These are phyloP conservation scores for Forbesichthys papilliferus DNA, from an alignment of 2,113 vertebrate species.

Conservation along the genomic window DNA sequence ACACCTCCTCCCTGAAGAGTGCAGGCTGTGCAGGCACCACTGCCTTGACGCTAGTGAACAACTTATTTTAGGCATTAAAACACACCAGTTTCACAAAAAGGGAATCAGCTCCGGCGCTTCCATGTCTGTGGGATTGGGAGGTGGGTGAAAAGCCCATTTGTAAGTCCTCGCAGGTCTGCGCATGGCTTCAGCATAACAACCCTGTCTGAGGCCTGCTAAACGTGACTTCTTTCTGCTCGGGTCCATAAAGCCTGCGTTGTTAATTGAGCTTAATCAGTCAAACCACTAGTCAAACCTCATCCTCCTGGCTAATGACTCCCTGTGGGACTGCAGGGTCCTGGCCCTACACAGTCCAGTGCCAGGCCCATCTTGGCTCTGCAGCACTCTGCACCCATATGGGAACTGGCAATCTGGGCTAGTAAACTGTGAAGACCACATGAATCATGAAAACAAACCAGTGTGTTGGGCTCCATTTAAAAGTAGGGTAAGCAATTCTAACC, in stretches of 20 bases:
- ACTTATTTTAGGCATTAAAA: constrained; percentile 65
- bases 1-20: constrained; percentile 54
- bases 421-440: neutral
- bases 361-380: constrained; percentile 29
- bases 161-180: constrained; percentile 48
- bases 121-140: constrained; percentile 19
- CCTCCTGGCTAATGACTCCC: constrained; percentile 62
- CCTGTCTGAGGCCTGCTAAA: constrained; percentile 45
- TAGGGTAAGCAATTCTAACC: too few relatives aligned
- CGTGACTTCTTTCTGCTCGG: constrained; percentile 35
- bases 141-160: constrained; percentile 25
- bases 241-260: constrained; percentile 46
- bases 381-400: constrained; percentile 10
- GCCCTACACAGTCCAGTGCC: constrained; percentile 31
- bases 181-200: constrained; percentile 35
- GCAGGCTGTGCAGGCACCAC: constrained; percentile 24
- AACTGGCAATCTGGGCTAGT: constrained; percentile 15
- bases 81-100: constrained; percentile 49
- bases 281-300: constrained; percentile 54
- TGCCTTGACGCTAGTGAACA: constrained; percentile 57
- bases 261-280: constrained; percentile 62
- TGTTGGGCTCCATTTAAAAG: neutral
- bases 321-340: constrained; percentile 50
- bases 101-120: constrained; percentile 10
- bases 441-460: neutral